phyloP scores from a whole-genome alignment of 2,113 vertebrate genomes.

The Conger conger region DNA sequence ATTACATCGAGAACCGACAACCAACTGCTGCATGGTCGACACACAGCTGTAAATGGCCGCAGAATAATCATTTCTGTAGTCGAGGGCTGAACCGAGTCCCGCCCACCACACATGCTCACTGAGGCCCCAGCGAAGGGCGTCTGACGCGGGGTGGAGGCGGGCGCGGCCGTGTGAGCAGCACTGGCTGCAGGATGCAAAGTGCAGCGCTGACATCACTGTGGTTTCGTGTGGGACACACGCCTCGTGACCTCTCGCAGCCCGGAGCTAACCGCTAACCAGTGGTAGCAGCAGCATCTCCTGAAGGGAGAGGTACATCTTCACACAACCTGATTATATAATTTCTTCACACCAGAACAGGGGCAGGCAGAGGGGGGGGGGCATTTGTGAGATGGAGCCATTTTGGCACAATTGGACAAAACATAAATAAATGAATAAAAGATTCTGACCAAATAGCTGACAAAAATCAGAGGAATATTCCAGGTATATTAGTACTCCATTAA shows the following conservation, averaged over 20 bases:
- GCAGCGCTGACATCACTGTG: not conserved
- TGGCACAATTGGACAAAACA: not conserved
- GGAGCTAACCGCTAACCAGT: not conserved
- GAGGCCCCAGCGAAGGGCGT: not conserved
- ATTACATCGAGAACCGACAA: not conserved
- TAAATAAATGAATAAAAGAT: not conserved
- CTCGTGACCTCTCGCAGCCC: not conserved
- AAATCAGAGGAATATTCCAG: not conserved
- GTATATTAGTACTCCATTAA: not conserved
- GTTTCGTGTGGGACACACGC: not conserved
- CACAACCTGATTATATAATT: not conserved
- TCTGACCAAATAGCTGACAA: not conserved
- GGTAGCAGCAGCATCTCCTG: not conserved
- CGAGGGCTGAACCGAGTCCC: too few species aligned
- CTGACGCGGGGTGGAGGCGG: not conserved
- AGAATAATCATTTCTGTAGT: not conserved
- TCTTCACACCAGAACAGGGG: not conserved
- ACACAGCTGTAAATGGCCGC: too few species aligned
- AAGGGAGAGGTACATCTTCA: not conserved
- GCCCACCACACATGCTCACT: too few species aligned
- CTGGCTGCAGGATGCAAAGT: constrained; percentile 7
- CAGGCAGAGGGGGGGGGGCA: not conserved
- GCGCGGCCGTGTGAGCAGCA: not conserved
- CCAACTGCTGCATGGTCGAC: not conserved
- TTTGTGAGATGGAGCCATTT: not conserved